Evolutionary conservation across 2,888 invertebrate species (phyloP).

Genomic region (Ferdinandea cuprea): DNA sequence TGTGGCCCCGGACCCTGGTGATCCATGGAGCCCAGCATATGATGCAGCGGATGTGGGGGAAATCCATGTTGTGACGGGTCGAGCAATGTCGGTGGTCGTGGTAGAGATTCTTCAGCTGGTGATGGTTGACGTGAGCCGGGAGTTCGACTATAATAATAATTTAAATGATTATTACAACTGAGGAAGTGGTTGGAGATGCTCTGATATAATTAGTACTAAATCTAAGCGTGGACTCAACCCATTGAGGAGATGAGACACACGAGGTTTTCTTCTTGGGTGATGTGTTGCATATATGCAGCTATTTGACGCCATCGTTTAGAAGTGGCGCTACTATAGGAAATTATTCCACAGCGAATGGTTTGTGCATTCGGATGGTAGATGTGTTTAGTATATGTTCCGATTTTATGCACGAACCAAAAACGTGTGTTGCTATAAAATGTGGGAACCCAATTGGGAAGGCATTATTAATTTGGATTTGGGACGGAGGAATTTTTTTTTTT

Average conservation of each 20-base stretch:
- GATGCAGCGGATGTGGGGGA: constrained; percentile 84
- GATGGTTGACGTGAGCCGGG: constrained; percentile 96
- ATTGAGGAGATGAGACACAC: constrained; percentile 29
- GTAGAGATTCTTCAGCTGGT: constrained; percentile 88
- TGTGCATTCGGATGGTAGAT: constrained; percentile 8
- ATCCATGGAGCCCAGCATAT: constrained; percentile 83
- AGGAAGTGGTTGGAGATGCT: constrained; percentile 63
- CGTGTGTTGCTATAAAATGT: too few relatives aligned
- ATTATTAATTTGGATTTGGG: too few relatives aligned
- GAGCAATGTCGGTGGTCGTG: constrained; percentile 84
- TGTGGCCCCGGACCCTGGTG: constrained; percentile 79
- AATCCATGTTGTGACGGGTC: constrained; percentile 81
- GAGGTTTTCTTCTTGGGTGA: constrained; percentile 34
- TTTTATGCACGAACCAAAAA: too few relatives aligned
- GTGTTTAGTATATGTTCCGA: too few relatives aligned
- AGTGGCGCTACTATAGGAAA: too few relatives aligned
- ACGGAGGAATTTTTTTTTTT: too few relatives aligned
- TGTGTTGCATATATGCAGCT: constrained; percentile 20
- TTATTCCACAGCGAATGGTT: too few relatives aligned
- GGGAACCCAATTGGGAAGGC: too few relatives aligned
- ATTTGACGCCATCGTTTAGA: too few relatives aligned
- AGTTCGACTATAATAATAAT: constrained; percentile 87
- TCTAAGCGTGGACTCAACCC: constrained; percentile 57
- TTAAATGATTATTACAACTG: constrained; percentile 65
- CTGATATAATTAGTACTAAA: constrained; percentile 57